Base-by-base conservation (phyloP, 2,888 invertebrate genomes). In the Bombyx huttoni region DNA sequence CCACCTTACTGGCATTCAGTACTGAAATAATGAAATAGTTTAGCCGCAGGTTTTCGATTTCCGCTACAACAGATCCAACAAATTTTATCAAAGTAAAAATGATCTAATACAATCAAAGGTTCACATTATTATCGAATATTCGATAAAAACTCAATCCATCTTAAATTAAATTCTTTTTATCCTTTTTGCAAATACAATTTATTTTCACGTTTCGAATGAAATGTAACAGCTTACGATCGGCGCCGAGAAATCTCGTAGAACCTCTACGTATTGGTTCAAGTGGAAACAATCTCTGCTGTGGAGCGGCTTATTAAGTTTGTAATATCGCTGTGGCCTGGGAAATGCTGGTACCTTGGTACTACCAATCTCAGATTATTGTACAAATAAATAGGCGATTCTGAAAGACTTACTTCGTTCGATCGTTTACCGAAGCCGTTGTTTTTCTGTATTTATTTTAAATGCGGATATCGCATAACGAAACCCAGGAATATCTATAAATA, bases 241-340 rank as follows among this genome's bases (percentile, higher is more conserved):
- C 8, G 0, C 40, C 9, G 40, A 40, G 40, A 12, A 40, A 40
- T 54, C 57, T 54, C 54, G 55, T 52, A 58, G 57, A 61, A 59
- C 57, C 53, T 57, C 54, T 62, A 62, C 63, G 68, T 75, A 73
- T 70, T 67, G 74, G 67, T 63, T 71, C 65, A 64, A 76, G 73
- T 74, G 76, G 70, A 78, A 78, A 72, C 76, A 75, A 76, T 74
- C 70, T 65, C 56, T 40, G 66, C 56, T 61, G 61, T 65, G 61
- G 59, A 71, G 66, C 68, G 67, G 75, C 77, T 80, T 80, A 80
- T 80, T 79, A 76, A 72, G 73, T 75, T 76, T 67, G 72, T 78
- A 81, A 78, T 81, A 82, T 73, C 68, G 69, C 62, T 61, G 61
- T 54, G 60, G 55, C 60, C 62, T 59, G 58, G 8, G 46, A 12